Evolutionary conservation across 2,888 invertebrate genomes (phyloP), one percentile per base, ranked within the genome.

Genomic region (Temnothorax ravouxi): DNA sequence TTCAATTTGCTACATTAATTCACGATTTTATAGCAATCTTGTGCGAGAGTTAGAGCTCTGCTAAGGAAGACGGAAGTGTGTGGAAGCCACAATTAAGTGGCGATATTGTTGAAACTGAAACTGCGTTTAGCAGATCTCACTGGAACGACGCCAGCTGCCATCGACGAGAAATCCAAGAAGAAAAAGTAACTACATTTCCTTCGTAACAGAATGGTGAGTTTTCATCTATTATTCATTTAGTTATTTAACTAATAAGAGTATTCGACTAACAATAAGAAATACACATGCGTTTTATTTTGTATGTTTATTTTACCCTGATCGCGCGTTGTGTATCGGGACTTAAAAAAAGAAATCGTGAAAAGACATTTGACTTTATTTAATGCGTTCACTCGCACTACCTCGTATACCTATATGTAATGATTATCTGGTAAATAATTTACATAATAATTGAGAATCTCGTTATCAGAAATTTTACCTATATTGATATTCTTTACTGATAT

Each of bases 11-110:
- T 66, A 50, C 13, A 38, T 47, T n/a, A 69, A 2, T 8, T 75
- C 59, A 2, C 9, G 5, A 25, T 61, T 77, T 62, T 21, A 98
- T 97, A 98, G 97, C 1, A 96, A 96, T 34, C 95, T 97, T 88
- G 98, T 99, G 0, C 96, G 98, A 67, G 95, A 97, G 83, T 93
- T 98, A 29, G 99, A 99, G 95, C 25, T 25, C 25, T 25, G 95
- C 97, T 0, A 96, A 96, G 5, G 98, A 97, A 61, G 97, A 97
- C 87, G 98, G 98, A 94, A 91, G 96, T 0, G 96, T 96, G 0
- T 97, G 98, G 96, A 97, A 97, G 92, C 97, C 97, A 0, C 97
- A 98, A 29, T 29, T 29, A 3, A 94, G 97, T 98, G 0, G 96
- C 96, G 29, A 95, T 96, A 81, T 95, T 98, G 59, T 94, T 98